Evolutionary conservation across 2,113 vertebrate species (phyloP).

Genomic region (Bostrychus sinensis): DNA sequence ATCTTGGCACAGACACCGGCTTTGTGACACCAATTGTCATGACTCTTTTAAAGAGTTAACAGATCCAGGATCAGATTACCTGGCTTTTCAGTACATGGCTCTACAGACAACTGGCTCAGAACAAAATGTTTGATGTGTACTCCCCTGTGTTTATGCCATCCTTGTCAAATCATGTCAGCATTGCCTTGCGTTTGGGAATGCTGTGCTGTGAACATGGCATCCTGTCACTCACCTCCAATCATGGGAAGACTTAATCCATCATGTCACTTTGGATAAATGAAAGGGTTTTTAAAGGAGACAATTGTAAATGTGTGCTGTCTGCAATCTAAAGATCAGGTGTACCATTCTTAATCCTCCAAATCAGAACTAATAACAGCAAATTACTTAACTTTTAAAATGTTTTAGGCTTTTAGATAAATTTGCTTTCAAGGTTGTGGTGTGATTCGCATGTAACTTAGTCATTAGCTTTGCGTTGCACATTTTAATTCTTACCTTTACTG

Average conservation of each 20-base stretch:
- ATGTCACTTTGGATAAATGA: constrained; percentile 1
- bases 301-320: too few relatives aligned
- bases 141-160: constrained; percentile 73
- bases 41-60: too few relatives aligned
- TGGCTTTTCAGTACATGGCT: background rate
- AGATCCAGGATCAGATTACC: background rate
- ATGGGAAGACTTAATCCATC: constrained; percentile 11
- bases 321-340: too few relatives aligned
- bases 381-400: too few relatives aligned
- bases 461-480: background rate
- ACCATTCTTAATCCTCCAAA: background rate
- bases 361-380: too few relatives aligned
- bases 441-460: background rate
- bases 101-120: constrained; percentile 7
- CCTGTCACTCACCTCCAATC: constrained; percentile 26
- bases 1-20: background rate
- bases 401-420: too few relatives aligned
- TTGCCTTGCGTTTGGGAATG: constrained; percentile 8
- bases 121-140: constrained; percentile 63
- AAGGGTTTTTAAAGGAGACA: constrained; percentile 23
- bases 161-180: constrained; percentile 35
- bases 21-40: background rate
- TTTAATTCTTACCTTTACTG: too few relatives aligned
- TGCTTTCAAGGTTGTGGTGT: background rate
- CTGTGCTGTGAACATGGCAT: constrained; percentile 53